Evolutionary conservation across 2,797 vertebrate species (phyloP), one percentile per base, ranked within the genome.

Genomic region (Pampus argenteus): DNA sequence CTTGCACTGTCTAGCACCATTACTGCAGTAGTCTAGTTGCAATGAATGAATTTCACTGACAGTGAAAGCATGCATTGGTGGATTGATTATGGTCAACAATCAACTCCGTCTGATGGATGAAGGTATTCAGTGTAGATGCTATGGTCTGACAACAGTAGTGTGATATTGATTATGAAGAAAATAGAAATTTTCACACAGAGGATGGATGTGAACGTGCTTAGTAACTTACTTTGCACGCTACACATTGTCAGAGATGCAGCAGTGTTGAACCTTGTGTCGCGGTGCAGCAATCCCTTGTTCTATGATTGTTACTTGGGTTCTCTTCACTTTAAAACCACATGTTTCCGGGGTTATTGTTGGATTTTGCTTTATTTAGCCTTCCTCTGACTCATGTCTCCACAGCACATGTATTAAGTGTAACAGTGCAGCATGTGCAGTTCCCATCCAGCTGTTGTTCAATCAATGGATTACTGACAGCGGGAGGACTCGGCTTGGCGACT

Each of bases 381-480:
- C 20, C 17, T 71, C 44, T 56, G 60, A 72, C 74, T 74, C 48
- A 5, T 0, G 17, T 60, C 54, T 73, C 18, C 17, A 44, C 65
- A 18, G 57, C 57, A n/a, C 36, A 18, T 50, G 23, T 18, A 29
- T 40, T 18, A 49, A 61, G 52, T 52, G 50, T n/a, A n/a, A n/a
- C n/a, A 59, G 26, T 47, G 61, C 71, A 45, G 49, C 36, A 38
- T 23, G 34, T 59, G 68, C 63, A 48, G 31, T 45, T 67, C 44
- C 60, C 47, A 26, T 71, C 62, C 72, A 84, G 74, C 71, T 80
- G 81, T 74, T 83, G 61, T 54, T 56, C 55, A 17, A 25, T 55
- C 49, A 71, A 49, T 77, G 73, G 68, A 73, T 76, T 25, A 77
- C 44, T 10, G 5, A 64, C 70, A 65, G 78, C 44, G 56, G 57